A percentile compares a stretch with the other conserved stretches of the same genome.
phyloP scores from a whole-genome alignment of 2,888 invertebrate species.

The Harpalus rufipes region DNA sequence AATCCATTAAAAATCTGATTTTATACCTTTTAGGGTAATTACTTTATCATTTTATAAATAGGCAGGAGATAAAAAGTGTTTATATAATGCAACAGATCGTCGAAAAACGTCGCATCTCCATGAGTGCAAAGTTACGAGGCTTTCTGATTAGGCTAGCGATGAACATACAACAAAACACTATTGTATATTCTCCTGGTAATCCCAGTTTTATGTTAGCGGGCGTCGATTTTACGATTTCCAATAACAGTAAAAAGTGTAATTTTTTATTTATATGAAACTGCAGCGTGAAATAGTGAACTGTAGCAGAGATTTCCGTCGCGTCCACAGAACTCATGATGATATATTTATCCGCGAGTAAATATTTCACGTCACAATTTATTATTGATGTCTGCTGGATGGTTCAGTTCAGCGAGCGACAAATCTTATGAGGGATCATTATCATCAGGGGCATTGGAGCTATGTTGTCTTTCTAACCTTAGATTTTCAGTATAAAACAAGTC shows the following conservation, averaged over 20 bases:
- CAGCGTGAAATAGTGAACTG: conserved; percentile 5
- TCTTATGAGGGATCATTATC: no score
- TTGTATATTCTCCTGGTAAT: not conserved
- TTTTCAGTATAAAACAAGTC: no score
- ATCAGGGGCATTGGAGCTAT: no score
- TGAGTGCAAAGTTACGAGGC: not conserved
- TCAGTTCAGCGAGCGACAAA: no score
- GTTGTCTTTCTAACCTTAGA: no score
- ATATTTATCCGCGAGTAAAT: not conserved
- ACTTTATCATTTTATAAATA: no score
- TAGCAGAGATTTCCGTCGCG: conserved; percentile 4
- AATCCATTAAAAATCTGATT: no score
- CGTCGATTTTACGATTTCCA: conserved; percentile 1
- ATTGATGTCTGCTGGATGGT: not conserved
- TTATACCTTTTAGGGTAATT: no score
- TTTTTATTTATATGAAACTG: not conserved
- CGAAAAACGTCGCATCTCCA: no score
- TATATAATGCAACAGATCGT: no score
- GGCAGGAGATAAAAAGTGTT: no score
- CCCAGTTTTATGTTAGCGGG: not conserved
- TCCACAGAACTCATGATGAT: not conserved
- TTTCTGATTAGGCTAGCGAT: not conserved
- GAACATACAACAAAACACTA: not conserved
- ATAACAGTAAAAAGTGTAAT: not conserved
- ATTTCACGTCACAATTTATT: not conserved